These are phyloP conservation scores for Chironomus striatipennis DNA, from an alignment of 1,140 invertebrate genomes.

Conservation along the genomic window DNA sequence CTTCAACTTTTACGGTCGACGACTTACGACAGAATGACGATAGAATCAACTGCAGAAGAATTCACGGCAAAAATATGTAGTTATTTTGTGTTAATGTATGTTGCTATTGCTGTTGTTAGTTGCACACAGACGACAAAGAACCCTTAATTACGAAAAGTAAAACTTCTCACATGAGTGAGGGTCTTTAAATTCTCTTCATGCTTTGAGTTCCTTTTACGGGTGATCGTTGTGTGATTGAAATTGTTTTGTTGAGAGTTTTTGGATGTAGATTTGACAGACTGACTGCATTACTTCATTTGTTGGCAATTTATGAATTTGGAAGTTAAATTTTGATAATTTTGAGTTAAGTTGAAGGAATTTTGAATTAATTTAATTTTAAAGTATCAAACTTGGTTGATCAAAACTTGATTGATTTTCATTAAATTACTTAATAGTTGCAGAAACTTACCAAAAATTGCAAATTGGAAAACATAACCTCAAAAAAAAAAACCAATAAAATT, in stretches of 20 bases:
- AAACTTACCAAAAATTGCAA: no score
- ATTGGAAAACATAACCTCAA: no score
- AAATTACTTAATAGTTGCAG: no score
- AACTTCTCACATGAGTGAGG: not conserved
- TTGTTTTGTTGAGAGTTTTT: not conserved
- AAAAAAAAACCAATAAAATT: no score
- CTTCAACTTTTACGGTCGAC: slow-evolving; percentile 18
- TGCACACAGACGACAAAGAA: slow-evolving; percentile 11
- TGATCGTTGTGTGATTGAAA: not conserved
- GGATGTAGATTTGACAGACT: no score
- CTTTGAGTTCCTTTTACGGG: not conserved
- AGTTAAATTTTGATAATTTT: not conserved
- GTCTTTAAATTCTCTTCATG: not conserved
- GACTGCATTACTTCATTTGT: no score
- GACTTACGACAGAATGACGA: slow-evolving; percentile 15
- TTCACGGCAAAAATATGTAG: not conserved
- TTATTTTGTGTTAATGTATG: not conserved
- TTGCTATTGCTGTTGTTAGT: not conserved
- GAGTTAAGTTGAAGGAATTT: not conserved
- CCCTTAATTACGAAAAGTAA: slow-evolving; percentile 6
- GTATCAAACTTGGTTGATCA: no score
- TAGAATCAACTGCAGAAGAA: not conserved
- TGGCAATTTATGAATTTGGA: no score
- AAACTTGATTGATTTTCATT: no score
- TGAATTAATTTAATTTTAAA: not conserved